A percentile compares a stretch with the other conserved stretches of the same genome.
Conservation (phyloP, 2,113 vertebrate genomes). For the Embiotoca jacksoni region DNA sequence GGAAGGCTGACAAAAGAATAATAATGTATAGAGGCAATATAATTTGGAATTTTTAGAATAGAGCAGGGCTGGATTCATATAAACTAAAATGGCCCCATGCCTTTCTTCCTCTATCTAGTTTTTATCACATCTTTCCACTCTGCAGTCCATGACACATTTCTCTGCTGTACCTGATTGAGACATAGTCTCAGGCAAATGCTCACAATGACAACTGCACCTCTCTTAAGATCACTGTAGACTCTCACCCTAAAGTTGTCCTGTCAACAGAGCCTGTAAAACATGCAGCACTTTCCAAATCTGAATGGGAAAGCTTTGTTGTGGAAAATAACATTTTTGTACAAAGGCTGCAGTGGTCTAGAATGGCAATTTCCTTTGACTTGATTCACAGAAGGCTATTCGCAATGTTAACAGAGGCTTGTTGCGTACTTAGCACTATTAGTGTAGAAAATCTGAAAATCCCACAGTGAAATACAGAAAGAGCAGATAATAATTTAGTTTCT, state of each 20-base stretch:
- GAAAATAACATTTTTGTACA: constrained; percentile 48
- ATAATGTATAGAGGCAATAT: constrained; percentile 50
- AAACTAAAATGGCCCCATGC: constrained; percentile 43
- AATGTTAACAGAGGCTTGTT: constrained; percentile 28
- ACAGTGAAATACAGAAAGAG: constrained; percentile 7
- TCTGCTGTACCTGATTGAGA: constrained; percentile 63
- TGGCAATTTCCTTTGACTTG: constrained; percentile 11
- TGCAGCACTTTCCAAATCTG: constrained; percentile 37
- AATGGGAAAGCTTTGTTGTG: constrained; percentile 35
- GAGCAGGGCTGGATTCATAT: constrained; percentile 62
- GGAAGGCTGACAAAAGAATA: constrained; percentile 43
- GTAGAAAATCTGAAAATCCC: not conserved
- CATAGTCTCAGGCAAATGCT: constrained; percentile 57
- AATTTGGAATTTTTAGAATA: constrained; percentile 51
- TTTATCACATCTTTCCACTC: constrained; percentile 65
- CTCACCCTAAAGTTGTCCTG: constrained; percentile 54
- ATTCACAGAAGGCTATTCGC: constrained; percentile 18
- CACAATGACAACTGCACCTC: constrained; percentile 61
- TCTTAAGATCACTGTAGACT: constrained; percentile 57
- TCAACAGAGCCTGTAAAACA: constrained; percentile 51
- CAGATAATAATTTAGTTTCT: not conserved
- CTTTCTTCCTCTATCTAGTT: constrained; percentile 33
- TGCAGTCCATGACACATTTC: constrained; percentile 57
- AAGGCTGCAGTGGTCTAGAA: constrained; percentile 18
- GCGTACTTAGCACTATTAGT: constrained; percentile 6